Base-by-base conservation (phyloP, 2,888 invertebrate genomes). In the Ametastegia equiseti region DNA sequence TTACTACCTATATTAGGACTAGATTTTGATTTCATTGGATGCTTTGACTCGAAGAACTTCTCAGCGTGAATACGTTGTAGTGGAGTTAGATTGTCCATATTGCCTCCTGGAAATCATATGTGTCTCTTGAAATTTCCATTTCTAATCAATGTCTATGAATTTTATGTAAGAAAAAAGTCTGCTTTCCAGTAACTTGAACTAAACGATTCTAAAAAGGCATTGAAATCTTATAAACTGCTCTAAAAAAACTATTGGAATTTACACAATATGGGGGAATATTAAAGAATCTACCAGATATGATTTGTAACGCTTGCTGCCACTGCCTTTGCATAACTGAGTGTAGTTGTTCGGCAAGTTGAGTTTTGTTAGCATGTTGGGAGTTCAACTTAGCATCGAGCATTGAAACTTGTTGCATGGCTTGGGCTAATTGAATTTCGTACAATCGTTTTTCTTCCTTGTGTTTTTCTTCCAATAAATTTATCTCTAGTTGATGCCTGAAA, bases 311-410 rank as follows among this genome's bases (percentile, higher is more conserved):
- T 89, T 97, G 96, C 50, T 95, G 93, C 96, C 96, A 97, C 89
- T 97, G 97, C 9, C 94, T 93, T 92, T 97, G 95, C 96, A 97
- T 96, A 0, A 96, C 94, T 83, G 93, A 93, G 90, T 97, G 96
- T 82, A 97, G 92, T 88, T 96, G 95, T 81, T 96, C 93, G 1
- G 96, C 96, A 65, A 97, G 93, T 86, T 95, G 94, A 0, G 94
- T 94, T 88, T 95, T 95, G 2, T 93, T 92, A 27, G 92, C 90
- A 9, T 93, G 92, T 81, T 93, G 92, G 3, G 91, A 90, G 73
- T 91, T 92, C 42, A 94, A 88, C 87, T 94, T 94, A 11, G 93
- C 92, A 91, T 96, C 95, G 6, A 96, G 91, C 42, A 94, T 92
- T 3, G 94, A 93, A n/a, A 95, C 94, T 87, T 94, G 95, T 87